Conservation (phyloP, 2,113 vertebrate genomes). For the Apodemus sylvaticus region DNA sequence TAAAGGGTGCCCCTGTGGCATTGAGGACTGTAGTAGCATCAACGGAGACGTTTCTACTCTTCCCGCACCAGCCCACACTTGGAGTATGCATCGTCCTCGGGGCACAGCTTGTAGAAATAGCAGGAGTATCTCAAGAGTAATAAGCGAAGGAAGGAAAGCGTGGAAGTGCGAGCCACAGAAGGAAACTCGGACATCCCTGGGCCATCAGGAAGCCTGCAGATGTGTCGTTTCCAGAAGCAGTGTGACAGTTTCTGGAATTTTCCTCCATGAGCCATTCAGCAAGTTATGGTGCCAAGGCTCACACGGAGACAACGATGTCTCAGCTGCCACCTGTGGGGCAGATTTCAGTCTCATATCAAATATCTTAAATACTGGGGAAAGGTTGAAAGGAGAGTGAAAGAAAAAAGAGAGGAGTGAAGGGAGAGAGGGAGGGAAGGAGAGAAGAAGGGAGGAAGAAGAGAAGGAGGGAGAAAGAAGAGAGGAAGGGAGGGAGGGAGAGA, state of each 20-base stretch:
- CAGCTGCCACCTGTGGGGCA: background rate
- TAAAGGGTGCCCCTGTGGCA: background rate
- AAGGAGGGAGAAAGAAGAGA: background rate
- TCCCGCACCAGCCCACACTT: background rate
- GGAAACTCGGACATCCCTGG: background rate
- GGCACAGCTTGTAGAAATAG: background rate
- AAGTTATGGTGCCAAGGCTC: background rate
- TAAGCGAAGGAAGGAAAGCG: background rate
- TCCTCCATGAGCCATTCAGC: background rate
- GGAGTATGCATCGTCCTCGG: background rate
- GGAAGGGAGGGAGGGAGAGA: fast-evolving
- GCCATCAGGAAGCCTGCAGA: background rate
- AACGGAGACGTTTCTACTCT: background rate
- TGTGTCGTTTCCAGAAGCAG: background rate
- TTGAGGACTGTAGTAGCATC: background rate
- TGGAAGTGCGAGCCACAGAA: background rate
- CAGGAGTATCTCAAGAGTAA: background rate
- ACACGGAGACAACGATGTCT: background rate
- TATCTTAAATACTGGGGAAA: background rate
- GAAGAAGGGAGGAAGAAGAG: too few relatives aligned
- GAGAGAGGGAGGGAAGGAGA: fast-evolving
- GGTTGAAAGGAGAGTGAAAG: background rate
- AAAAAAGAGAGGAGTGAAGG: background rate
- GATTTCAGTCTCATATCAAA: background rate
- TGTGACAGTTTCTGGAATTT: background rate